Evolutionary conservation across 2,113 vertebrate species (phyloP).

Genomic region (Leucosticte australis): DNA sequence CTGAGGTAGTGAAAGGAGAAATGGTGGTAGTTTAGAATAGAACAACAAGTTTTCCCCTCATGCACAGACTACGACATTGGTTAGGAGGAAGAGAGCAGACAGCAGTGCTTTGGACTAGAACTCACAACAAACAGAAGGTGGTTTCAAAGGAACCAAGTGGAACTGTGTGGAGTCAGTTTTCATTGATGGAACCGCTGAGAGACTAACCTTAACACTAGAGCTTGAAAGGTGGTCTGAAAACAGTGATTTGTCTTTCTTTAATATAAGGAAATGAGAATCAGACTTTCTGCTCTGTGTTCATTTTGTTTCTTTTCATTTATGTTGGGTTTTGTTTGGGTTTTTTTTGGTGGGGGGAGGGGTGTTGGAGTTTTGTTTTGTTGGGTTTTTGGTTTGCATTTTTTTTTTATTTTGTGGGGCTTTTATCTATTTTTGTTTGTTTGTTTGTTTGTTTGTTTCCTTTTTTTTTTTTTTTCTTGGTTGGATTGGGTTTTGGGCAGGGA

Average conservation of each 20-base stretch:
- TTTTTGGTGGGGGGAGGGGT: not conserved
- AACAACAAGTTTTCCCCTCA: not conserved
- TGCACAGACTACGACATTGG: accelerated
- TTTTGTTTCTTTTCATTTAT: not conserved
- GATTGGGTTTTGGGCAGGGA: accelerated
- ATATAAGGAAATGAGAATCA: not conserved
- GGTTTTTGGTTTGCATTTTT: not conserved
- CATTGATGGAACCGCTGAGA: not conserved
- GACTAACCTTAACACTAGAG: not conserved
- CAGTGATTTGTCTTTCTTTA: accelerated
- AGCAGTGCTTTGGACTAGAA: not conserved
- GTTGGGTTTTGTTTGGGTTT: too few species aligned
- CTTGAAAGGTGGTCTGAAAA: not conserved
- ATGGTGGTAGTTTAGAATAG: not conserved
- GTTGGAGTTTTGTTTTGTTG: not conserved
- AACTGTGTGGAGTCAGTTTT: not conserved
- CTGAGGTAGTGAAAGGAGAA: not conserved
- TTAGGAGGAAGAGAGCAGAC: not conserved
- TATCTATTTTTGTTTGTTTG: not conserved
- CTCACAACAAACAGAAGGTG: not conserved
- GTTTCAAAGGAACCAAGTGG: not conserved
- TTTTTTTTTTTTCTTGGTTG: not conserved
- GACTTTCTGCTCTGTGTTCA: not conserved
- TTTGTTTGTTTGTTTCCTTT: not conserved
- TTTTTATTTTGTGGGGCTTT: not conserved